Conservation (phyloP, 2,113 vertebrate species). For the Cromileptes altivelis region DNA sequence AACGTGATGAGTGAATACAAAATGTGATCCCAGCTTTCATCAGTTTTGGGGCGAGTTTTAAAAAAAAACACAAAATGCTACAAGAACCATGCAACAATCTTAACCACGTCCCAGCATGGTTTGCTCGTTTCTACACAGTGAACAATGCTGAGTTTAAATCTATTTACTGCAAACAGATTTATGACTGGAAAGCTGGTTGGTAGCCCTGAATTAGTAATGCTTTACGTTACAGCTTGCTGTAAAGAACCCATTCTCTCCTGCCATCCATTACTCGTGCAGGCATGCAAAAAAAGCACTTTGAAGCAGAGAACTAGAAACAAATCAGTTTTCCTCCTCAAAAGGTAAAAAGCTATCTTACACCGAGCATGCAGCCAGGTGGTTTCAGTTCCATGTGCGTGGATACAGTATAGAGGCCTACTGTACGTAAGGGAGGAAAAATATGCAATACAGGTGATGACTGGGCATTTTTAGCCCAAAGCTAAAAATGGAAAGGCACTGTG, state of each 20-base stretch:
- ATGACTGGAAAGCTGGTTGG: slow-evolving; percentile 32
- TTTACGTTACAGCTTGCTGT: slow-evolving; percentile 45
- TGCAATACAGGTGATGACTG: background rate
- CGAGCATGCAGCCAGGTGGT: slow-evolving; percentile 48
- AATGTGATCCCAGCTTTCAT: slow-evolving; percentile 35
- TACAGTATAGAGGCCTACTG: slow-evolving; percentile 4
- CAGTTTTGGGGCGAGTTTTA: background rate
- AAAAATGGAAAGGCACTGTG: slow-evolving; percentile 76
- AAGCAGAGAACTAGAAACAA: slow-evolving; percentile 19
- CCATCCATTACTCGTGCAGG: slow-evolving; percentile 60
- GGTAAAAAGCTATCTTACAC: slow-evolving; percentile 34
- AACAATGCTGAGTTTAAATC: slow-evolving; percentile 8
- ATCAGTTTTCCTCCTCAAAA: slow-evolving; percentile 12
- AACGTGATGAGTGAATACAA: slow-evolving; percentile 3
- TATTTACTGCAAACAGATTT: slow-evolving; percentile 32
- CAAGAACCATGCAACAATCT: slow-evolving; percentile 43
- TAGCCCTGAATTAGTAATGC: slow-evolving; percentile 47
- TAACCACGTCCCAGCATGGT: slow-evolving; percentile 62
- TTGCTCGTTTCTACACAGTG: slow-evolving; percentile 25
- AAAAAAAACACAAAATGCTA: slow-evolving; percentile 29
- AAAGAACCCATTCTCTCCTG: slow-evolving; percentile 38
- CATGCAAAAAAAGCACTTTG: slow-evolving; percentile 68
- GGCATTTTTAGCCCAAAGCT: slow-evolving; percentile 35
- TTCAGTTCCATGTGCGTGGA: slow-evolving; percentile 14
- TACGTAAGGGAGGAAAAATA: background rate